Evolutionary conservation across 2,113 vertebrate genomes (phyloP), one percentile per base, ranked within the genome.

Genomic region (Sapayoa aenigma): DNA sequence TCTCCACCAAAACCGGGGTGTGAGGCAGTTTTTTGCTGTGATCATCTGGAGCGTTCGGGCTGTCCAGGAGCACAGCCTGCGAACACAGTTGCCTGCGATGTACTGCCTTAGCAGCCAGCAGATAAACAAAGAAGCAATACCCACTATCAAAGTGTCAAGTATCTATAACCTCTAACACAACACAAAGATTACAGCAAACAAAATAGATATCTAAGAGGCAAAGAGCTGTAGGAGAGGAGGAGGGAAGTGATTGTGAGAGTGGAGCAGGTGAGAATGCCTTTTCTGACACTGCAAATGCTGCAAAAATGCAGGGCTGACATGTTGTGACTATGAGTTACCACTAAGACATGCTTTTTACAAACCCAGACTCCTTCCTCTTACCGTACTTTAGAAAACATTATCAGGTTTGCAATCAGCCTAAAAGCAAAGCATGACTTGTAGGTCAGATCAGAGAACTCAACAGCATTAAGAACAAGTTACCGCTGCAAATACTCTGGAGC

Each of bases 341-440:
- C 24, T 35, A 83, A 65, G 87, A 86, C 18, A 46, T 0, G 46
- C 53, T 60, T 92, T 92, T 75, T 88, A 94, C 59, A 80, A 85
- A 95, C 47, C 37, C 47, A 44, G 35, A 31, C 41, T 93, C 55
- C 79, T 75, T 83, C 33, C 27, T 88, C 59, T 83, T 37, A 47
- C 0, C 1, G 33, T 89, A 74, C 47, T 93, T 95, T 44, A 78
- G 72, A 86, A 96, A 93, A 91, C 28, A 65, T 95, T 90, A 88
- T 27, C 92, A 93, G 71, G 59, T 92, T 86, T 88, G 63, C 90
- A 90, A 92, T 92, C 92, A 92, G 68, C 60, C 72, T 86, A 94
- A 95, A 96, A 94, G 93, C 72, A 86, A 96, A 91, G 44, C 7
- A 0, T 47, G 76, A 77, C 68, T 87, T 8, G 3, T 17, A 78